Evolutionary conservation across 2,113 vertebrate genomes (phyloP).

Genomic region (Motacilla tschutschensis): DNA sequence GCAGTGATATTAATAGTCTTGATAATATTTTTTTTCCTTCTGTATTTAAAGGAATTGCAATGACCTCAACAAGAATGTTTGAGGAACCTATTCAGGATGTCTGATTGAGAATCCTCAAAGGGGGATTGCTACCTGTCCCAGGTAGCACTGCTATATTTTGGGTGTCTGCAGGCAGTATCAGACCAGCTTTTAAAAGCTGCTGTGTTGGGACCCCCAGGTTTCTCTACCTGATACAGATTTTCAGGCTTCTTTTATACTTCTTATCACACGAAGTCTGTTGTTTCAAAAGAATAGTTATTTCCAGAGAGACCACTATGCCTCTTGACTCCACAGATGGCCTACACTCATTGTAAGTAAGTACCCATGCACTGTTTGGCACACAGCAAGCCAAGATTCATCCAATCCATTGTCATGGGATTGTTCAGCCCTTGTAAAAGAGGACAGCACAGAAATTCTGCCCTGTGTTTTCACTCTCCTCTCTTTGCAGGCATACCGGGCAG

Average conservation of each 20-base stretch:
- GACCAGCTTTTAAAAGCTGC: background rate
- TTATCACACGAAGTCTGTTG: background rate
- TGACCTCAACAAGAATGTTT: background rate
- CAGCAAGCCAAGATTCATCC: background rate
- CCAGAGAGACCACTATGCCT: background rate
- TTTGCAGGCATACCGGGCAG: slow-evolving; percentile 93
- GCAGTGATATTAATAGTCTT: background rate
- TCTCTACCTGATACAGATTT: background rate
- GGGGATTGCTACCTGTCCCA: background rate
- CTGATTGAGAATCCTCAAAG: background rate
- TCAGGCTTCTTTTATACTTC: background rate
- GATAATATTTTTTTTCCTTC: background rate
- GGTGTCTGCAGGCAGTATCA: background rate
- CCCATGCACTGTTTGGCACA: rapidly evolving
- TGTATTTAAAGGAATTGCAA: background rate
- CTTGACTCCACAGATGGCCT: background rate
- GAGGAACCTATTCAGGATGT: background rate
- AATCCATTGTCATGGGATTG: background rate
- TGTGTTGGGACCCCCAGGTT: background rate
- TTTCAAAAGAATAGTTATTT: background rate
- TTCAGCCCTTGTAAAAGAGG: background rate
- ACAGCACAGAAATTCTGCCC: background rate
- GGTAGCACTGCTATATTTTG: background rate
- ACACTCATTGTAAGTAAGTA: background rate
- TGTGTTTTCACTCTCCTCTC: background rate